A percentile compares a stretch with the other conserved stretches of the same genome.
Conservation (phyloP, 2,888 invertebrate genomes). For the Parascotia fuliginaria region DNA sequence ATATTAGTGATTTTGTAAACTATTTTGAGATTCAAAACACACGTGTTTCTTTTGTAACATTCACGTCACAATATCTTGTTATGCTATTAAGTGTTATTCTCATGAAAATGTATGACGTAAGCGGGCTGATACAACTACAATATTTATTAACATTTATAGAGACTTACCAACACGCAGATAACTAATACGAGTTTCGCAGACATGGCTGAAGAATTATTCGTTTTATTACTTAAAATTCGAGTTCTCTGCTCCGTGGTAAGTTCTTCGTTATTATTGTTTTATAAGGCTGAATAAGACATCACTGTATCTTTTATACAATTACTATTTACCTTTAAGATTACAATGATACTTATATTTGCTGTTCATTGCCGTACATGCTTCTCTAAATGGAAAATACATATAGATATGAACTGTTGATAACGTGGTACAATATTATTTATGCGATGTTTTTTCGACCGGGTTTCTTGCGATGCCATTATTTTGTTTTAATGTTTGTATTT, state of each 20-base stretch:
- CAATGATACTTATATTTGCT: conserved; percentile 38
- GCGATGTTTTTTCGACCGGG: neutral
- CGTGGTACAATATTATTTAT: neutral
- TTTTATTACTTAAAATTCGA: conserved; percentile 46
- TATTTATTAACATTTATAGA: neutral
- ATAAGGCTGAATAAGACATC: conserved; percentile 34
- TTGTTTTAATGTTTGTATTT: neutral
- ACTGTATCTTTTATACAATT: conserved; percentile 63
- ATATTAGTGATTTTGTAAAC: no score
- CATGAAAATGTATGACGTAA: neutral
- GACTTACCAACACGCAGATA: conserved; percentile 71
- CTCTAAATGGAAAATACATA: conserved; percentile 63
- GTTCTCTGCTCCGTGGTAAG: conserved; percentile 41
- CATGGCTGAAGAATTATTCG: conserved; percentile 58
- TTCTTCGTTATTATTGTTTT: conserved; percentile 47
- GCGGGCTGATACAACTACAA: neutral
- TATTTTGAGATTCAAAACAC: neutral
- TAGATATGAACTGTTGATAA: neutral
- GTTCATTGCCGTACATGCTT: conserved; percentile 64
- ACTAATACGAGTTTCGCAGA: conserved; percentile 65
- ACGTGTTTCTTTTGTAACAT: neutral
- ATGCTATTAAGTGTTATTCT: neutral
- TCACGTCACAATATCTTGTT: neutral
- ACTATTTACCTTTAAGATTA: conserved; percentile 64
- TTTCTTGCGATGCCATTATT: neutral